These are phyloP conservation scores for Achatina immaculata DNA, from an alignment of 1,140 invertebrate species.

Conservation along the genomic window DNA sequence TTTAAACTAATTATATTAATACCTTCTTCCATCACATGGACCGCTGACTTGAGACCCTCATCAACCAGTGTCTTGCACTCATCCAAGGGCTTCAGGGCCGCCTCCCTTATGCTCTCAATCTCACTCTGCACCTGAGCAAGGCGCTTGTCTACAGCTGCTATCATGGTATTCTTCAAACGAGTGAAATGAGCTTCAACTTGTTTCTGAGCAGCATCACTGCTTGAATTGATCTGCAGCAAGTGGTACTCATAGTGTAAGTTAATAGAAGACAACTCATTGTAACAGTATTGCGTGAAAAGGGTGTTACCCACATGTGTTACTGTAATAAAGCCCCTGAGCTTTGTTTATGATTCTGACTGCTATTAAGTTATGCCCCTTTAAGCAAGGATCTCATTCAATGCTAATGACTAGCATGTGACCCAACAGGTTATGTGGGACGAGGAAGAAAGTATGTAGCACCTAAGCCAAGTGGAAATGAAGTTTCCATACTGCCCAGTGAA, in stretches of 20 bases:
- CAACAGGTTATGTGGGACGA: too few relatives aligned
- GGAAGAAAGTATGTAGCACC: too few relatives aligned
- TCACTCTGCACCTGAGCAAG: constrained; percentile 46
- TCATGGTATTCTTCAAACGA: constrained; percentile 49
- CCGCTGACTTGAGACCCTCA: constrained; percentile 51
- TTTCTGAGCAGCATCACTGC: constrained; percentile 48
- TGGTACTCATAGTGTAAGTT: constrained; percentile 18
- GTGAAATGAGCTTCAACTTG: constrained; percentile 52
- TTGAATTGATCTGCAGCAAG: constrained; percentile 50
- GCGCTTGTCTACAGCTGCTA: constrained; percentile 49
- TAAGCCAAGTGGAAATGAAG: too few relatives aligned
- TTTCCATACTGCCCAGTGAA: too few relatives aligned
- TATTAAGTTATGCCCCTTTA: too few relatives aligned
- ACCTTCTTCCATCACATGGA: constrained; percentile 60
- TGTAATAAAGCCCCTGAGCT: too few relatives aligned
- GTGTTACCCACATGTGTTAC: too few relatives aligned
- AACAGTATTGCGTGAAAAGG: too few relatives aligned
- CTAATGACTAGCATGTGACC: too few relatives aligned
- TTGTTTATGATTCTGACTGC: too few relatives aligned
- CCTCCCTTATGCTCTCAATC: constrained; percentile 49
- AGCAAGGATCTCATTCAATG: too few relatives aligned
- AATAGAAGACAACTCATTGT: constrained; percentile 8
- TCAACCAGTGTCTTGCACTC: constrained; percentile 56
- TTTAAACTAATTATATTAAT: too few relatives aligned
- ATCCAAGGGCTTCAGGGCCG: constrained; percentile 51